Base-by-base conservation (phyloP, 1,140 invertebrate species). In the Ceratosolen solmsi region DNA sequence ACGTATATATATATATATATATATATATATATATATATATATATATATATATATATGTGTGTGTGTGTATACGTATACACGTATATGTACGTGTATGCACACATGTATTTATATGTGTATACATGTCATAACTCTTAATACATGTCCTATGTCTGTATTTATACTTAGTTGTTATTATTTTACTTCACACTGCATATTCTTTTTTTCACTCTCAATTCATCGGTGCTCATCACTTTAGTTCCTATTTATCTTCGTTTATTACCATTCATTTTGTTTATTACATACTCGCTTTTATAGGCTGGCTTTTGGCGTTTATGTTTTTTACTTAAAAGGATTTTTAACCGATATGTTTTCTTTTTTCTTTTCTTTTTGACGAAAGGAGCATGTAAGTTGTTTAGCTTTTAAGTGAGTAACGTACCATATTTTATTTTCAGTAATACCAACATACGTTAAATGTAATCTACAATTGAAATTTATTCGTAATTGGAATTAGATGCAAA, bases 51-150 rank as follows among this genome's bases (percentile, higher is more conserved):
- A 63, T 20, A 20, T 86, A 63, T 63, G 3, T 33, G 33, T 25
- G 3, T 33, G 20, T 17, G 54, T 36, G 17, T 36, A 30, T 60
- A 33, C 46, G 71, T 58, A 60, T 46, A 41, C 0, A 83, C 89
- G 87, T 88, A 22, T 22, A 22, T 15, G 20, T 22, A 15, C 51
- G 51, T 15, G 51, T 54, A 46, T 13, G 41, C 41, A 54, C 9
- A 54, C 51, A 22, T 54, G 13, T 54, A 54, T 22, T 11, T 15
- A 22, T 38, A 33, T 60, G 22, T 54, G 49, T 71, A 60, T 46
- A 58, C 1, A 84, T 89, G 87, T 88, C 79, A 84, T 89, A 88
- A 88, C 85, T 88, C 77, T 87, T 82, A 79, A 81, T 85, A 76
- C 76, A 36, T 84, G 58, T 79, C 84, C 63, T 84, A 81, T 81